phyloP scores from a whole-genome alignment of 1,140 invertebrate genomes.

The Macrobrachium nipponense region DNA sequence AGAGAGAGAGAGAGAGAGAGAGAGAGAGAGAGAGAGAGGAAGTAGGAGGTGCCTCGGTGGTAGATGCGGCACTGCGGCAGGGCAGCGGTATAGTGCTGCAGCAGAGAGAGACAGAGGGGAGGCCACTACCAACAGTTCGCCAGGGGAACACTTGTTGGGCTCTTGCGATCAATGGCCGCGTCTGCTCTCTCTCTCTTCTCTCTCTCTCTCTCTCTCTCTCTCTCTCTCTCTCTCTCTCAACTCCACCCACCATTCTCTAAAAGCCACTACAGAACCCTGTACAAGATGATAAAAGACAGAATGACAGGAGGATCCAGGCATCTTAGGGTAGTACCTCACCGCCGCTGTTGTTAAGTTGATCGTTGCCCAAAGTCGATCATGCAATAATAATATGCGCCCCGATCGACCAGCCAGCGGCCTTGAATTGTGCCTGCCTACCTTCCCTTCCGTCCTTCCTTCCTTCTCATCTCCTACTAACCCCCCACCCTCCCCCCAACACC shows the following conservation, averaged over 20 bases:
- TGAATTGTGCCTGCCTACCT: too few relatives aligned
- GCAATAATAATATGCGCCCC: too few relatives aligned
- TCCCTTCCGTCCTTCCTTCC: too few relatives aligned
- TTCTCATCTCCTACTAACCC: too few relatives aligned
- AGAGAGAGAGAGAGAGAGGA: not conserved
- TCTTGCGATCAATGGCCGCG: constrained; percentile 58
- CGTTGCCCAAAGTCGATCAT: too few relatives aligned
- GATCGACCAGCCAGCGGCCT: too few relatives aligned
- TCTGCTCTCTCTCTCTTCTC: constrained; percentile 42
- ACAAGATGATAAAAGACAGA: not conserved
- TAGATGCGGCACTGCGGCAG: constrained; percentile 52
- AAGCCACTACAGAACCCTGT: constrained; percentile 32
- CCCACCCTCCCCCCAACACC: too few relatives aligned
- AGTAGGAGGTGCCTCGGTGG: constrained; percentile 21
- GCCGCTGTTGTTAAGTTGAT: too few relatives aligned
- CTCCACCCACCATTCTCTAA: constrained; percentile 40
- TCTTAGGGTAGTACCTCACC: too few relatives aligned
- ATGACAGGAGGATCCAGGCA: too few relatives aligned
- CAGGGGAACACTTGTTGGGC: constrained; percentile 61
- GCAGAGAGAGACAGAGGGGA: constrained; percentile 24
- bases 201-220: not conserved
- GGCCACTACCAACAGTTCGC: constrained; percentile 48
- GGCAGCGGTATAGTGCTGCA: not conserved
- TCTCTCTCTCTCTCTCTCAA: too few relatives aligned
- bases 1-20: too few relatives aligned